Evolutionary conservation across 2,888 invertebrate genomes (phyloP).

Genomic region (Actias luna): DNA sequence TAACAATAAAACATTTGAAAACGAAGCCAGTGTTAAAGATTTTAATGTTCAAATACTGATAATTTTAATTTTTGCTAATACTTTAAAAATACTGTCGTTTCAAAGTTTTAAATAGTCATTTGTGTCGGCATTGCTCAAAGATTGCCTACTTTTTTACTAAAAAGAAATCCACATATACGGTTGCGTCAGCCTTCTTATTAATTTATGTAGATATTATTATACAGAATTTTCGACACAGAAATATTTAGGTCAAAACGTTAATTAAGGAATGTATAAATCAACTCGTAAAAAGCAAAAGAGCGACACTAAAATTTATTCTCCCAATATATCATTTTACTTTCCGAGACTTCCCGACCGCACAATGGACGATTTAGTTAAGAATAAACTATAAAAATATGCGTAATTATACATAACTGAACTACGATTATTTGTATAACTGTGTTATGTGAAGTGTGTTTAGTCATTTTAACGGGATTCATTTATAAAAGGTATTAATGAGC

Average conservation of each 20-base stretch:
- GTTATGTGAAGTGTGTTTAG: conserved; percentile 27
- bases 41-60: too few species aligned
- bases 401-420: conserved; percentile 25
- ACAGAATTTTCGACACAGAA: not conserved
- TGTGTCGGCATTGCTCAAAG: too few species aligned
- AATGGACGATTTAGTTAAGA: conserved; percentile 42
- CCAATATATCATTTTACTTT: conserved; percentile 25
- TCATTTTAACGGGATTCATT: not conserved
- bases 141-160: too few species aligned
- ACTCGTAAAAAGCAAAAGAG: conserved; percentile 24
- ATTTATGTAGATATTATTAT: not conserved
- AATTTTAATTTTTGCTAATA: too few species aligned
- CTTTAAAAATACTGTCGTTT: too few species aligned
- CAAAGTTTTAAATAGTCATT: too few species aligned
- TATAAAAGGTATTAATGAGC: not conserved
- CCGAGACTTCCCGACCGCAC: conserved; percentile 30
- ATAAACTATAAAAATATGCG: conserved; percentile 20
- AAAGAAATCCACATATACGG: too few species aligned
- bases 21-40: too few species aligned
- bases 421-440: conserved; percentile 18
- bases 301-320: conserved; percentile 31
- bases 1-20: too few species aligned
- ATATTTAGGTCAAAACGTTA: not conserved
- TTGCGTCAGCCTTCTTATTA: not conserved
- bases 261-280: not conserved